These are phyloP conservation scores for Phymatocera aterrima DNA, from an alignment of 2,888 invertebrate genomes.

Conservation along the genomic window DNA sequence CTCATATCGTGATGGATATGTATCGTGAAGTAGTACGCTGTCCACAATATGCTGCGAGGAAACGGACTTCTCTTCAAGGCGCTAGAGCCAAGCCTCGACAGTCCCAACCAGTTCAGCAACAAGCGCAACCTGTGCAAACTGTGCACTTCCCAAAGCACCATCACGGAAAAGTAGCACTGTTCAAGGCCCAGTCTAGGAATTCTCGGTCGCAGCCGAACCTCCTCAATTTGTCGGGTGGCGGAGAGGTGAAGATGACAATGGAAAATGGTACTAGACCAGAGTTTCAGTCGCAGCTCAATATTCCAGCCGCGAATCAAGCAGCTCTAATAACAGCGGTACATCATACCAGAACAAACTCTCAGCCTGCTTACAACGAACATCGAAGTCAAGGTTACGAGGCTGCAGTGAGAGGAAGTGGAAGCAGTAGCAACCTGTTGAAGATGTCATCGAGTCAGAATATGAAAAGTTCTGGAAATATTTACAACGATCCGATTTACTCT, in stretches of 20 bases:
- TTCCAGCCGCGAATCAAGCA: constrained; percentile 52
- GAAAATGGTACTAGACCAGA: constrained; percentile 51
- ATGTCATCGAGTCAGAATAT: constrained; percentile 50
- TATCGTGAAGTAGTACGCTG: constrained; percentile 76
- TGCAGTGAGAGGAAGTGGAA: constrained; percentile 4
- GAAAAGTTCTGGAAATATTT: constrained; percentile 52
- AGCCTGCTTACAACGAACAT: constrained; percentile 62
- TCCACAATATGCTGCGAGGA: constrained; percentile 67
- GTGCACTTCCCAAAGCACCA: constrained; percentile 62
- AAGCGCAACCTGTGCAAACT: constrained; percentile 52
- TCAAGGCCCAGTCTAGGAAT: constrained; percentile 68
- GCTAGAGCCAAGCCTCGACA: constrained; percentile 25
- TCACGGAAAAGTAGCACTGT: constrained; percentile 61
- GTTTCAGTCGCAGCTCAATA: constrained; percentile 66
- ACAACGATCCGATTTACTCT: constrained; percentile 69
- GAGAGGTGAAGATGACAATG: constrained; percentile 49
- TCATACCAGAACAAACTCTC: constrained; percentile 68
- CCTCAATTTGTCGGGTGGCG: constrained; percentile 60
- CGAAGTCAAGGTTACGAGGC: not conserved
- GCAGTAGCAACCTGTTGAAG: not conserved
- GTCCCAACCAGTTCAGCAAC: constrained; percentile 38
- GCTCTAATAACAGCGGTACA: constrained; percentile 40
- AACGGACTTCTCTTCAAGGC: constrained; percentile 59
- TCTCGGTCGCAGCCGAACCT: constrained; percentile 72
- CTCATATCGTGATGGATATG: constrained; percentile 80